These are phyloP conservation scores for Athalia cordata DNA, from an alignment of 2,888 invertebrate species.

Conservation along the genomic window DNA sequence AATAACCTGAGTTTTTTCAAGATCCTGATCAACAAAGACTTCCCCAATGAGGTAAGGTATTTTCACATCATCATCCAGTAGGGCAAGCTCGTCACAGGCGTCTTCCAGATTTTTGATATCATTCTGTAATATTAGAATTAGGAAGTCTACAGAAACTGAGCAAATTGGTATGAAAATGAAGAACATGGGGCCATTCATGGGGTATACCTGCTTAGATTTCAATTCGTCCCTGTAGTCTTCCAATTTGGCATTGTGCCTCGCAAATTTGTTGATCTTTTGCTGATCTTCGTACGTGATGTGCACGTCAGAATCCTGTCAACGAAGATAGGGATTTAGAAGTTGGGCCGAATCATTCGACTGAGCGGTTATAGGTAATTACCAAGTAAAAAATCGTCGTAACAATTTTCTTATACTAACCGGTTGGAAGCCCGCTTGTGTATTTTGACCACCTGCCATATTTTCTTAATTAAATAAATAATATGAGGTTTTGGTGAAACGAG, in stretches of 20 bases:
- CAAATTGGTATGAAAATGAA: neutral
- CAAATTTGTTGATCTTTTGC: constrained; percentile 97
- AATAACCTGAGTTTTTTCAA: constrained; percentile 84
- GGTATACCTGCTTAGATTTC: constrained; percentile 83
- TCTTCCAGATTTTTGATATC: constrained; percentile 95
- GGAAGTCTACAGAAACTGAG: neutral
- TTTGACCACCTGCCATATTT: constrained; percentile 65
- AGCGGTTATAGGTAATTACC: constrained; percentile 50
- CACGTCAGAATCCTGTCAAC: constrained; percentile 87
- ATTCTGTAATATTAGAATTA: constrained; percentile 77
- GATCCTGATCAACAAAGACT: constrained; percentile 88
- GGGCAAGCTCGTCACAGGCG: constrained; percentile 89
- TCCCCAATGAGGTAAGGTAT: constrained; percentile 92
- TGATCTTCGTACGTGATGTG: constrained; percentile 98
- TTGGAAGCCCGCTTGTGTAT: constrained; percentile 80
- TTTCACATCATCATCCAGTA: constrained; percentile 85
- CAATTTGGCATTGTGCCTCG: constrained; percentile 92
- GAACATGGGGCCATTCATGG: neutral
- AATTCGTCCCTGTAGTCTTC: constrained; percentile 93
- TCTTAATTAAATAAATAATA: neutral
- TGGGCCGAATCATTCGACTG: constrained; percentile 53
- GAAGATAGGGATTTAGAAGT: constrained; percentile 45
- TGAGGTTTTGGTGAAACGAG: too few relatives aligned
- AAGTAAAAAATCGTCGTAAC: constrained; percentile 22
- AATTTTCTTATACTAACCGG: constrained; percentile 76